These are phyloP conservation scores for Myzus persicae DNA, from an alignment of 1,140 invertebrate species.

Conservation along the genomic window DNA sequence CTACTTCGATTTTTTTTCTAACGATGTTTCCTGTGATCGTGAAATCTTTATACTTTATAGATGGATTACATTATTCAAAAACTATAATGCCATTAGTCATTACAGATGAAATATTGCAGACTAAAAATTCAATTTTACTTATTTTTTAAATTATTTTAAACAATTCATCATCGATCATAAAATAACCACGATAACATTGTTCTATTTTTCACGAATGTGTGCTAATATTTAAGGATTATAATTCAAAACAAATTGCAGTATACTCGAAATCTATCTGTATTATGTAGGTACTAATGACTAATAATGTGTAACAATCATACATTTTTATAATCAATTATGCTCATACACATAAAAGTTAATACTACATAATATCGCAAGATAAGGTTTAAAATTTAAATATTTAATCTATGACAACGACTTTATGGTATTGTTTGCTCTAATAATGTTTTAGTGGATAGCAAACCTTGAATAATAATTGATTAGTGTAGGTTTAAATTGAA, in stretches of 20 bases:
- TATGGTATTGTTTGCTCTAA: background rate
- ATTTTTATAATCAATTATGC: background rate
- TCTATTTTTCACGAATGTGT: background rate
- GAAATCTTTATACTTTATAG: background rate
- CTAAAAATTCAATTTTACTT: background rate
- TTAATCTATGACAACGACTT: background rate
- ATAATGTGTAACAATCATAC: background rate
- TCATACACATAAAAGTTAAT: background rate
- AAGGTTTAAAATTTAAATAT: background rate
- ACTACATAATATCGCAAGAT: background rate
- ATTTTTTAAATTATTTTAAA: background rate
- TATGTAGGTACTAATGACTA: background rate
- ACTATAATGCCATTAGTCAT: background rate
- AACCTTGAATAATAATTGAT: slow-evolving; percentile 13
- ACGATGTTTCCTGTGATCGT: background rate
- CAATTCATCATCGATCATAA: background rate
- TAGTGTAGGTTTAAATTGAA: slow-evolving; percentile 3
- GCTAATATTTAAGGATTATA: background rate
- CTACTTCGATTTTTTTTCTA: background rate
- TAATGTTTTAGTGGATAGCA: background rate
- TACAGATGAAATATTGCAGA: background rate
- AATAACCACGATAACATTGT: background rate
- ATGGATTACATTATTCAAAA: background rate
- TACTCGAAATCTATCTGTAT: background rate
- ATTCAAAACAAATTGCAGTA: background rate